A percentile compares a stretch with the other conserved stretches of the same genome.
Evolutionary conservation across 2,797 vertebrate genomes (phyloP).

Genomic region (Falco biarmicus): DNA sequence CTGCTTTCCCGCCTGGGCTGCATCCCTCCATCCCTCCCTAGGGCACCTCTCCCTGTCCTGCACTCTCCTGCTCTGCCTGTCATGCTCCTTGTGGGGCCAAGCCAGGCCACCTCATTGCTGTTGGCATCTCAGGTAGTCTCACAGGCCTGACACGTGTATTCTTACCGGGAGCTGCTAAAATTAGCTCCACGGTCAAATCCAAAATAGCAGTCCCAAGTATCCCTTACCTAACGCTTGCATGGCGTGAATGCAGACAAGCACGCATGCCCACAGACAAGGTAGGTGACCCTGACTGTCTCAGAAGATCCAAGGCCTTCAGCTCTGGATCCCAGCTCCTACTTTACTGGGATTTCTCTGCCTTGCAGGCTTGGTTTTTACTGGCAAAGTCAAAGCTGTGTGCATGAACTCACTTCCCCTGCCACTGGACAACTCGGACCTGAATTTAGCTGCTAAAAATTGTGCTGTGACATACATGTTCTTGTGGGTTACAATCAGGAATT

Average conservation of each 20-base stretch:
- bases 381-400: neutral
- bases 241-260: neutral
- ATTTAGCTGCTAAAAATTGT: neutral
- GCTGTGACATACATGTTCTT: neutral
- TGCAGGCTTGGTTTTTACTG: neutral
- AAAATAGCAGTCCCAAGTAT: neutral
- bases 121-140: slow-evolving; percentile 12
- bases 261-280: neutral
- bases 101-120: neutral
- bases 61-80: neutral
- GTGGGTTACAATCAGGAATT: neutral
- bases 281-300: neutral
- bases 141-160: neutral
- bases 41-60: neutral
- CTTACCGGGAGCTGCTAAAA: neutral
- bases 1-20: neutral
- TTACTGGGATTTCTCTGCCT: neutral
- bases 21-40: neutral
- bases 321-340: neutral
- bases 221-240: neutral
- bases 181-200: neutral
- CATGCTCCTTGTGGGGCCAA: neutral
- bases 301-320: neutral
- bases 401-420: neutral
- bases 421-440: neutral